Base-by-base conservation (phyloP, 2,888 invertebrate genomes). In the Drosophila hamatofila region DNA sequence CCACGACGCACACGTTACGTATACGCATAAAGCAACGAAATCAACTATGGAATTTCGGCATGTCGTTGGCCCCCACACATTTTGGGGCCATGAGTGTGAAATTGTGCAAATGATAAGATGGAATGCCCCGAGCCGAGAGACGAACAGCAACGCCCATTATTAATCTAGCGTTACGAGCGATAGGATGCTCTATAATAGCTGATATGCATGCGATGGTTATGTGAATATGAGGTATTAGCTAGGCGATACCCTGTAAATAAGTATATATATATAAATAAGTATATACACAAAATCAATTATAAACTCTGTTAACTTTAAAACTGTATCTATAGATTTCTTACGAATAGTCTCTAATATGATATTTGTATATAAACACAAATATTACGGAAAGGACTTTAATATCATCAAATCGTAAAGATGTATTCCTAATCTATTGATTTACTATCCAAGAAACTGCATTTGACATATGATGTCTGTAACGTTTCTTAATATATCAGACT, bases 51-150 rank as follows among this genome's bases (percentile, higher is more conserved):
- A 18, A 58, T 69, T 62, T 62, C 33, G 54, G 41, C 41, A 52
- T 57, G 42, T 56, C 52, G 51, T 66, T 66, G 69, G 57, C 64
- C 57, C 63, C 61, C 30, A 44, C 37, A 41, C 55, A 21, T 33
- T 16, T 42, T 52, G 52, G 33, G 30, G 18, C 30, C 42, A 1
- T 48, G 65, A 69, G 77, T 83, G 80, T 80, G 67, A 72, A 76
- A 76, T 72, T 63, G 62, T 64, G 42, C 55, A 46, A 72, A 67
- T 48, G 59, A 59, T 66, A 52, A 66, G 37, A 14, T n/a, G 66
- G n/a, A 21, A 64, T 35, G 62, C 25, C 21, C 11, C 6, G 4
- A 21, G 49, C 30, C 30, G 3, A n/a, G 14, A 52, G 23, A 11
- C 16, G 23, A 5, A 21, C 5, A 52, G 52, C 52, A 21, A 33